Evolutionary conservation across 2,113 vertebrate genomes (phyloP).

Genomic region (Martes martes): DNA sequence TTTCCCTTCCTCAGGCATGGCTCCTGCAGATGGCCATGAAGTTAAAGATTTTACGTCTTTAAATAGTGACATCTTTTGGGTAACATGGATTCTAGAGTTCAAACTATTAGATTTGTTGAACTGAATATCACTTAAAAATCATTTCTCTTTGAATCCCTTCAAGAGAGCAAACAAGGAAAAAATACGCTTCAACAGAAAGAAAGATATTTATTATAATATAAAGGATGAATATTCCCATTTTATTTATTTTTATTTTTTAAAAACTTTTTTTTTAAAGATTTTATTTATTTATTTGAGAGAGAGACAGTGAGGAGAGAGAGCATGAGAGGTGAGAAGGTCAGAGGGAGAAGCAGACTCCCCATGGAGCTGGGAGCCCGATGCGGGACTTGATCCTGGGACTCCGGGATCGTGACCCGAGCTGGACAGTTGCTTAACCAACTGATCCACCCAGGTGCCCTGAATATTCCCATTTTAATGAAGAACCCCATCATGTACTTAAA

Average conservation of each 20-base stretch:
- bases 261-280: too few relatives aligned
- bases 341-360: too few relatives aligned
- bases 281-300: too few relatives aligned
- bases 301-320: too few relatives aligned
- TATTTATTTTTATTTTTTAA: background rate
- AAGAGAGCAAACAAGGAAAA: background rate
- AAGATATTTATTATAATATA: background rate
- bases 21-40: background rate
- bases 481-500: background rate
- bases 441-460: background rate
- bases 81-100: background rate
- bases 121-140: background rate
- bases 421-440: too few relatives aligned
- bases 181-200: background rate
- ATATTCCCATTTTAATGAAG: background rate
- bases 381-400: too few relatives aligned
- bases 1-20: background rate
- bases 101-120: background rate
- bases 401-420: too few relatives aligned
- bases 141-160: background rate
- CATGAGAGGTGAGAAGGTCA: too few relatives aligned
- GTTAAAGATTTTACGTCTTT: background rate
- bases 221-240: background rate
- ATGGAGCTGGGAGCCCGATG: too few relatives aligned
- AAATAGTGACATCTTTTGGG: background rate